A percentile compares a stretch with the other conserved stretches of the same genome.
phyloP scores from a whole-genome alignment of 35 echinoderm and acorn worm genomes.

The Holothuria glaberrima region DNA sequence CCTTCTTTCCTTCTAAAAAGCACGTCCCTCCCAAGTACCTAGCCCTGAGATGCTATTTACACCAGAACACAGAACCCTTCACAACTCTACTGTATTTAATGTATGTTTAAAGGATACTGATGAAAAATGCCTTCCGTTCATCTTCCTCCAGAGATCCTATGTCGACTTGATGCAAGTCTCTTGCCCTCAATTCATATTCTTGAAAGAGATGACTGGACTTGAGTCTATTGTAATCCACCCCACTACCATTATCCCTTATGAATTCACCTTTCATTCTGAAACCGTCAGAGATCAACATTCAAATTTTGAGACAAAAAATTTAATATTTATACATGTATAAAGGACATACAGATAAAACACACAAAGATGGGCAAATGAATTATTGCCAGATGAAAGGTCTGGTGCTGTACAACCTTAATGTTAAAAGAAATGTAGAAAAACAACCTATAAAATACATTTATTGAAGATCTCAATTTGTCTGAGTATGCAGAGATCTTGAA shows the following conservation, averaged over 20 bases:
- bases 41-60: too few species aligned
- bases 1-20: too few species aligned
- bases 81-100: too few species aligned
- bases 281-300: neutral
- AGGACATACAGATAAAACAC: too few species aligned
- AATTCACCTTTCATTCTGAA: constrained; percentile 79
- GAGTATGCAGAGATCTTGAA: neutral
- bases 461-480: neutral
- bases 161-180: constrained; percentile 54
- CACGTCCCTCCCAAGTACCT: too few species aligned
- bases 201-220: constrained; percentile 39
- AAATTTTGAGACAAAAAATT: neutral
- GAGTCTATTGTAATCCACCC: constrained; percentile 51
- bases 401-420: too few species aligned
- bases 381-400: too few species aligned
- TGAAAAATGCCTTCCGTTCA: constrained; percentile 73
- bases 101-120: constrained; percentile 67
- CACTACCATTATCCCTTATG: constrained; percentile 58
- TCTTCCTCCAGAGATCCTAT: constrained; percentile 19
- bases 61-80: too few species aligned
- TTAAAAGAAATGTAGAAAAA: too few species aligned
- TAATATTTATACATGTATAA: neutral
- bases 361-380: too few species aligned
- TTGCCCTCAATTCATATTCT: constrained; percentile 33
- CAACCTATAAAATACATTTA: too few species aligned